Percentiles rank a stretch among this genome's conserved stretches.
phyloP scores from a whole-genome alignment of 2,797 vertebrate species.

The Tragelaphus eurycerus region DNA sequence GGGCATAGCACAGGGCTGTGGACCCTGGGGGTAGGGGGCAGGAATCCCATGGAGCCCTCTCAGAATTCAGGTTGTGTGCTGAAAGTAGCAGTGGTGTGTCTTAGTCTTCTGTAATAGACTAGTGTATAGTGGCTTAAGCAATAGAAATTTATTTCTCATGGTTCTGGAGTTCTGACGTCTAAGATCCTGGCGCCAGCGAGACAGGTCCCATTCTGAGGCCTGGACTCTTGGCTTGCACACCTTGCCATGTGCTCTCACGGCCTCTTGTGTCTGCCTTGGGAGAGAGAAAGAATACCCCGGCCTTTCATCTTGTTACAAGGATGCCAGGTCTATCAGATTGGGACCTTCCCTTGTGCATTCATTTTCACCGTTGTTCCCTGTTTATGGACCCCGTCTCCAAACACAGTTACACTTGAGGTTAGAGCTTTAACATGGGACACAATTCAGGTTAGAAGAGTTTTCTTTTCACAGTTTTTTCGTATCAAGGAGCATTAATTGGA shows the following conservation, averaged over 20 bases:
- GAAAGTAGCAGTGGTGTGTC: not conserved
- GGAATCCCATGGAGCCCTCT: not conserved
- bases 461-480: not conserved
- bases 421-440: not conserved
- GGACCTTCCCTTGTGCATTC: not conserved
- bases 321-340: too few species aligned
- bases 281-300: not conserved
- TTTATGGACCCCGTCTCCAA: not conserved
- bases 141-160: not conserved
- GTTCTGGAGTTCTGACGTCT: not conserved
- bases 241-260: not conserved
- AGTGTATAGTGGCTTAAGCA: not conserved
- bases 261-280: too few species aligned
- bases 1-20: not conserved
- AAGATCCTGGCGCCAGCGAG: not conserved
- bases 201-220: not conserved
- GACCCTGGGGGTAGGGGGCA: rapidly evolving
- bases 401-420: too few species aligned
- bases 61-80: not conserved
- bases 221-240: not conserved
- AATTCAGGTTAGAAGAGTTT: not conserved
- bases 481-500: not conserved
- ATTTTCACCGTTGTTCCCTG: not conserved
- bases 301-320: not conserved
- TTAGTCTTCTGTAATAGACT: not conserved